These are phyloP conservation scores for Calameuta filiformis DNA, from an alignment of 2,888 invertebrate genomes.

Conservation along the genomic window DNA sequence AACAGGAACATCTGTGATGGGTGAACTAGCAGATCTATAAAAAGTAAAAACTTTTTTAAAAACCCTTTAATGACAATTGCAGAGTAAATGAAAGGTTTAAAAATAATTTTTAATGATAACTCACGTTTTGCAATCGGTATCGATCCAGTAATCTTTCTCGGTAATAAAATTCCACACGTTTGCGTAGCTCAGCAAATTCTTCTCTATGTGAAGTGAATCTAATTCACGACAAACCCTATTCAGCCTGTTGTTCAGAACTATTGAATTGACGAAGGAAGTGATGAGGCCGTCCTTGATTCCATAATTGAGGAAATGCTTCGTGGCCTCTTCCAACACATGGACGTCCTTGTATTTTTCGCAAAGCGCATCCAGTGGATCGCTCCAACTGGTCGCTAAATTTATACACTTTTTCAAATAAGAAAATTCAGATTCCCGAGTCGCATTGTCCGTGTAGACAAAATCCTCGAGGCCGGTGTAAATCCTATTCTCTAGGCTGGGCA, in stretches of 20 bases:
- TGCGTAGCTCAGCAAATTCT: constrained; percentile 33
- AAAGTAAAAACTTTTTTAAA: background rate
- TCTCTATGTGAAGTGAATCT: constrained; percentile 36
- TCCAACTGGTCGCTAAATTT: constrained; percentile 25
- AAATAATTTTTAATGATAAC: background rate
- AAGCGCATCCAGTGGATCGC: constrained; percentile 27
- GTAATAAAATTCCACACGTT: constrained; percentile 42
- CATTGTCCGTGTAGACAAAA: constrained; percentile 37
- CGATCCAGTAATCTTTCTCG: constrained; percentile 43
- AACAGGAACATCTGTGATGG: background rate
- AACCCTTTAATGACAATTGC: background rate
- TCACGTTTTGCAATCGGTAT: constrained; percentile 20
- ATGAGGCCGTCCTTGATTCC: constrained; percentile 41
- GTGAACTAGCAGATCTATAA: background rate
- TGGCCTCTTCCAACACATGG: constrained; percentile 24
- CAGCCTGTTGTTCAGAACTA: constrained; percentile 44
- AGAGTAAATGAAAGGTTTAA: background rate
- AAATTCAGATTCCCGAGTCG: constrained; percentile 18
- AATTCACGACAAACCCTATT: constrained; percentile 42
- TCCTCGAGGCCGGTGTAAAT: constrained; percentile 41
- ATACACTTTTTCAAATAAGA: constrained; percentile 37
- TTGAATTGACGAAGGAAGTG: constrained; percentile 44
- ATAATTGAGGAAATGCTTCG: constrained; percentile 34
- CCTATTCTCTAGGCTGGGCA: constrained; percentile 44
- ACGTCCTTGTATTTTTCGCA: constrained; percentile 24